These are phyloP conservation scores for Oxytorus armatus DNA, from an alignment of 2,888 invertebrate species.

Conservation along the genomic window DNA sequence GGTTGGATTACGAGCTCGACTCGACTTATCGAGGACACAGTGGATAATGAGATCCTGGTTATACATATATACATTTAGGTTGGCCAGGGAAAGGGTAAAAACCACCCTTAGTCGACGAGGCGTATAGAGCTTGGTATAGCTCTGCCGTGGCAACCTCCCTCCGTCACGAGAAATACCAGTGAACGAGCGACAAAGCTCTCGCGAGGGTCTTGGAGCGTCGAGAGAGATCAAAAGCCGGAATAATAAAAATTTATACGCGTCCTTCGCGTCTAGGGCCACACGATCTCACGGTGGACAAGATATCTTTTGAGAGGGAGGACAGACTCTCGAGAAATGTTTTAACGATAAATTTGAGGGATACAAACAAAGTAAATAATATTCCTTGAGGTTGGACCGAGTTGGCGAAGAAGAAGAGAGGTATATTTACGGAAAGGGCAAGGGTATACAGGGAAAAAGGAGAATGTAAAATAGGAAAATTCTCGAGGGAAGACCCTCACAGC, in stretches of 20 bases:
- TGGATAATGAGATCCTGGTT: slow-evolving; percentile 67
- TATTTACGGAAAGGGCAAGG: slow-evolving; percentile 13
- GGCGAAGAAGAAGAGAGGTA: slow-evolving; percentile 29
- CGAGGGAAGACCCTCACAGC: slow-evolving; percentile 31
- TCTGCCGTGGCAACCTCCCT: slow-evolving; percentile 7
- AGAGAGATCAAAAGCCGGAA: slow-evolving; percentile 28
- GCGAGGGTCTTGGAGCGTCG: background rate
- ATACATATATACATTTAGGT: slow-evolving; percentile 43
- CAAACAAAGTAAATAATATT: slow-evolving; percentile 61
- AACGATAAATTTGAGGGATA: slow-evolving; percentile 57
- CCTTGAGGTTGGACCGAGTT: slow-evolving; percentile 37
- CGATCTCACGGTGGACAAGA: slow-evolving; percentile 18
- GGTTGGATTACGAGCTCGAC: slow-evolving; percentile 44
- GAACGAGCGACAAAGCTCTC: background rate
- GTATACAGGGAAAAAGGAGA: slow-evolving; percentile 32
- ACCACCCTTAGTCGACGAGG: slow-evolving; percentile 19
- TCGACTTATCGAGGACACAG: slow-evolving; percentile 54
- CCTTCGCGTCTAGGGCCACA: too few species aligned
- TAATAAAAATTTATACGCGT: slow-evolving; percentile 43
- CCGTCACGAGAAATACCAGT: slow-evolving; percentile 19
- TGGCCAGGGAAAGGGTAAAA: background rate
- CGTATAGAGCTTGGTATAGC: slow-evolving; percentile 2
- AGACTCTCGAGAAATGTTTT: slow-evolving; percentile 46
- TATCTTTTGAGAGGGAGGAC: background rate
- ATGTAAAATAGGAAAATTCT: slow-evolving; percentile 41